Evolutionary conservation across 2,113 vertebrate species (phyloP).

Genomic region (Stegostoma tigrinum): DNA sequence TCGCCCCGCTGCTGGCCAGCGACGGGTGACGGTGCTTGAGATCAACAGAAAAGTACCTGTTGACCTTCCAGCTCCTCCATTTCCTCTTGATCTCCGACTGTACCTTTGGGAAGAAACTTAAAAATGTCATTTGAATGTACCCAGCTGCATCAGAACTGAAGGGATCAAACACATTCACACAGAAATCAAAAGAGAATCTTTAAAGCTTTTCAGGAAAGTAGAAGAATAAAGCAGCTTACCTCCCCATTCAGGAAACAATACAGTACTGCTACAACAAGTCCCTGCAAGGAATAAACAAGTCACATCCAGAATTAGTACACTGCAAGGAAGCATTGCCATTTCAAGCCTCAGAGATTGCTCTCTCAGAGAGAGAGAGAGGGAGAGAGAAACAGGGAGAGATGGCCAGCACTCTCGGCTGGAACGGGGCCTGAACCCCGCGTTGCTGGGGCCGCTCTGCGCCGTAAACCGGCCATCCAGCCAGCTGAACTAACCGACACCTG

Average conservation of each 20-base stretch:
- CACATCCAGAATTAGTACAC: background rate
- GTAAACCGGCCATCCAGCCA: no score
- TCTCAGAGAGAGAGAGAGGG: no score
- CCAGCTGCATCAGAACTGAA: conserved; percentile 58
- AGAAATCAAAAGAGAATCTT: background rate
- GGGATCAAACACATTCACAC: background rate
- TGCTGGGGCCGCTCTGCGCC: no score
- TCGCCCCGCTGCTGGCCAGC: conserved; percentile 95
- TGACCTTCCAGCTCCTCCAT: conserved; percentile 99
- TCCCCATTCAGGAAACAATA: conserved; percentile 98
- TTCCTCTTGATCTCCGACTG: conserved; percentile 99
- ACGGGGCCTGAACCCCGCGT: no score
- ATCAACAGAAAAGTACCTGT: conserved; percentile 98
- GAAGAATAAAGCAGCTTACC: conserved; percentile 61
- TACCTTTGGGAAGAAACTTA: conserved; percentile 87
- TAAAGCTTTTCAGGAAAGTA: background rate
- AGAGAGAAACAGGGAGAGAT: no score
- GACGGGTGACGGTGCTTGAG: conserved; percentile 98
- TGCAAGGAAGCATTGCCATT: background rate
- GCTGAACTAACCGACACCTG: no score
- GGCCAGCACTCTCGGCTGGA: no score
- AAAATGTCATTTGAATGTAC: conserved; percentile 76
- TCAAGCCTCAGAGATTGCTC: no score
- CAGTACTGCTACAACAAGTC: conserved; percentile 92
- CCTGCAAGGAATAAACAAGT: conserved; percentile 57